These are phyloP conservation scores for Laothoe populi DNA, from an alignment of 2,888 invertebrate genomes.

Conservation along the genomic window DNA sequence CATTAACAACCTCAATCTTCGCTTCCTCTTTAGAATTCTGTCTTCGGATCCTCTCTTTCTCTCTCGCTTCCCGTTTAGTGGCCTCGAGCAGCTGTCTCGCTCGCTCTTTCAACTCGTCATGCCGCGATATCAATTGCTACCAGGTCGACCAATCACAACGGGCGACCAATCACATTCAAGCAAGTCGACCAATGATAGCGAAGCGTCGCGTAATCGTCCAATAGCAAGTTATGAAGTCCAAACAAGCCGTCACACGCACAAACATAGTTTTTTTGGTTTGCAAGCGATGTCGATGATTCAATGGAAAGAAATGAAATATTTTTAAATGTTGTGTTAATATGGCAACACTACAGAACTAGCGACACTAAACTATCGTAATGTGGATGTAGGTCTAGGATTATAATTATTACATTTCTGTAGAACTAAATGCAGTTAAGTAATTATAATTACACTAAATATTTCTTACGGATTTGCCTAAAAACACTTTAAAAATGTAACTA, in stretches of 20 bases:
- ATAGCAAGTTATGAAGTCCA: constrained; percentile 56
- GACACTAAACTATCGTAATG: too few species aligned
- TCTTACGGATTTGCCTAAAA: too few species aligned
- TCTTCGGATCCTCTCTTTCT: constrained; percentile 65
- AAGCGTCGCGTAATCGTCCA: constrained; percentile 36
- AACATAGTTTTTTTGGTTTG: constrained; percentile 48
- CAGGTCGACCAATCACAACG: constrained; percentile 44
- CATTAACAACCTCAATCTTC: constrained; percentile 86
- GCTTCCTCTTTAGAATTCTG: constrained; percentile 80
- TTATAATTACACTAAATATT: too few species aligned
- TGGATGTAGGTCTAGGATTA: too few species aligned
- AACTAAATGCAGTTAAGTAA: too few species aligned
- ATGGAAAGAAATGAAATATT: constrained; percentile 62
- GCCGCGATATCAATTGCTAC: constrained; percentile 91
- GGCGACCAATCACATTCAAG: constrained; percentile 39
- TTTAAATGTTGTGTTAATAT: constrained; percentile 33
- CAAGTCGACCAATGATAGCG: constrained; percentile 36
- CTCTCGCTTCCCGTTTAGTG: constrained; percentile 88
- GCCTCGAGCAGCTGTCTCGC: constrained; percentile 93
- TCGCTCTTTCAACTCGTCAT: constrained; percentile 93
- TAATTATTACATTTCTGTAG: too few species aligned
- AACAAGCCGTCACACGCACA: constrained; percentile 60
- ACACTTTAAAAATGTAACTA: too few species aligned
- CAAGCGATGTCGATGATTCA: constrained; percentile 61
- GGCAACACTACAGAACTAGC: background rate